phyloP scores from a whole-genome alignment of 2,113 vertebrate genomes.

The Machaerirhynchus nigripectus region DNA sequence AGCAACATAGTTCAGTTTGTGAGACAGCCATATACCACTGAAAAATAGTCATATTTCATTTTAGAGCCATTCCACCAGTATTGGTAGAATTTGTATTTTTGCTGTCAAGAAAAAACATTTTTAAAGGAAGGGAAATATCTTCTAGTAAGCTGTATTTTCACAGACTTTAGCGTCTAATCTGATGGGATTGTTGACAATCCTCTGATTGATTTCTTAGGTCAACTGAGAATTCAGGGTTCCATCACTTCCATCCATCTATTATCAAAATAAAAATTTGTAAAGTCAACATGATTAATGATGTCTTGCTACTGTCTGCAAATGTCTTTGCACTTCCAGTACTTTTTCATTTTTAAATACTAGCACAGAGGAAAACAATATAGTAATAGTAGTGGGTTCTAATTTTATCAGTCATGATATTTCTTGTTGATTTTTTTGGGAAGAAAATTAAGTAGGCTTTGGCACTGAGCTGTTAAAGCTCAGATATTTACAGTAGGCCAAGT shows the following conservation, averaged over 20 bases:
- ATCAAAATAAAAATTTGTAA: neutral
- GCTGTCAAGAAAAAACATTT: neutral
- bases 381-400: neutral
- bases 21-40: neutral
- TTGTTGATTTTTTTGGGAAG: neutral
- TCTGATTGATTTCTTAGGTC: neutral
- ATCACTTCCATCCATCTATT: no score
- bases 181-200: neutral
- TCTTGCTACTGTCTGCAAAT: neutral
- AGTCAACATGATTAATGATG: neutral
- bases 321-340: neutral
- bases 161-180: neutral
- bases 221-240: neutral
- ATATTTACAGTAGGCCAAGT: slow-evolving; percentile 3
- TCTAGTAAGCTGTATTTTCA: neutral
- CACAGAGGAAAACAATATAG: neutral
- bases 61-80: neutral
- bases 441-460: neutral
- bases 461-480: neutral
- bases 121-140: neutral
- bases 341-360: neutral
- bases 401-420: neutral
- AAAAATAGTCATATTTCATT: neutral
- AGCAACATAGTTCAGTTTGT: neutral
- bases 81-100: neutral